Percentiles rank a stretch among this genome's conserved stretches.
Conservation (phyloP, 2,113 vertebrate species). For the Danio rerio region GRCz12tu NC_133195.1:30745001-30745500, state of each 20-base stretch:
- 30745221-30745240: not conserved
- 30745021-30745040: not conserved
- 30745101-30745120: constrained; percentile 24
- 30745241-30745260: not conserved
- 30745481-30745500: constrained; percentile 46
- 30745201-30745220: constrained; percentile 30
- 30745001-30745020: not conserved
- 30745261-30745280: not conserved
- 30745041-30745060: constrained; percentile 7
- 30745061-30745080: not conserved
- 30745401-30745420: constrained; percentile 17
- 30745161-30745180: constrained; percentile 5
- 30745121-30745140: constrained; percentile 12
- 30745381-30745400: not conserved
- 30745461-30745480: constrained; percentile 22
- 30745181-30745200: constrained; percentile 19
- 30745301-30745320: not conserved
- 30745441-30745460: constrained; percentile 29
- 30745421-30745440: constrained; percentile 53
- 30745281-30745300: not conserved
- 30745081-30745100: constrained; percentile 1
- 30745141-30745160: constrained; percentile 8
- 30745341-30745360: constrained; percentile 20
- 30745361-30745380: constrained; percentile 3
- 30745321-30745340: not conserved